phyloP scores from a whole-genome alignment of 2,797 vertebrate species.

The Tenualosa ilisha region DNA sequence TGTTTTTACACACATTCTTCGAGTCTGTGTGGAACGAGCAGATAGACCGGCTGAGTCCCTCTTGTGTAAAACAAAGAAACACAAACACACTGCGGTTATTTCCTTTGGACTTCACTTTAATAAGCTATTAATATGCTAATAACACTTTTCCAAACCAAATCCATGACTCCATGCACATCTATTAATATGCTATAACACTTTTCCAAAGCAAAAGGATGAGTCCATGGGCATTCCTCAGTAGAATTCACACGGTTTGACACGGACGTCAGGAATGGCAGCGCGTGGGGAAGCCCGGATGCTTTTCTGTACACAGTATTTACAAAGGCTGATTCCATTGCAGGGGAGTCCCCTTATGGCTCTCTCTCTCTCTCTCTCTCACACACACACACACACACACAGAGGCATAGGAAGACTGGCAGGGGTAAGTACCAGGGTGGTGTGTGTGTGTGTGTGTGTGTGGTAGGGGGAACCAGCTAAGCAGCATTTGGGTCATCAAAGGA shows the following conservation, averaged over 20 bases:
- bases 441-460: slow-evolving; percentile 9
- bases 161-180: slow-evolving; percentile 25
- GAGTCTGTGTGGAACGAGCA: too few relatives aligned
- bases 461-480: background rate
- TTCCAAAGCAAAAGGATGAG: slow-evolving; percentile 53
- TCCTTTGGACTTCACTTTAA: slow-evolving; percentile 67
- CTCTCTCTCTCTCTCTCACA: too few relatives aligned
- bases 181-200: slow-evolving; percentile 69
- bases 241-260: slow-evolving; percentile 58
- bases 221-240: slow-evolving; percentile 39
- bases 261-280: slow-evolving; percentile 67
- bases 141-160: slow-evolving; percentile 59
- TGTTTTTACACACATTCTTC: too few relatives aligned
- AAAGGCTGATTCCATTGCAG: slow-evolving; percentile 36
- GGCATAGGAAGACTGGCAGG: background rate
- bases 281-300: slow-evolving; percentile 51
- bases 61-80: slow-evolving; percentile 31
- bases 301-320: slow-evolving; percentile 68
- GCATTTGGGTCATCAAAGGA: background rate
- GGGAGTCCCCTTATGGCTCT: background rate
- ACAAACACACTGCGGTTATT: background rate
- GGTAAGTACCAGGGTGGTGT: background rate
- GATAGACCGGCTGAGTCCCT: too few relatives aligned
- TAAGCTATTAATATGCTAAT: slow-evolving; percentile 72
- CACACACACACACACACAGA: background rate